A percentile compares a stretch with the other conserved stretches of the same genome.
Conservation (phyloP, 1,140 invertebrate genomes). For the Drosophila virilis region DNA sequence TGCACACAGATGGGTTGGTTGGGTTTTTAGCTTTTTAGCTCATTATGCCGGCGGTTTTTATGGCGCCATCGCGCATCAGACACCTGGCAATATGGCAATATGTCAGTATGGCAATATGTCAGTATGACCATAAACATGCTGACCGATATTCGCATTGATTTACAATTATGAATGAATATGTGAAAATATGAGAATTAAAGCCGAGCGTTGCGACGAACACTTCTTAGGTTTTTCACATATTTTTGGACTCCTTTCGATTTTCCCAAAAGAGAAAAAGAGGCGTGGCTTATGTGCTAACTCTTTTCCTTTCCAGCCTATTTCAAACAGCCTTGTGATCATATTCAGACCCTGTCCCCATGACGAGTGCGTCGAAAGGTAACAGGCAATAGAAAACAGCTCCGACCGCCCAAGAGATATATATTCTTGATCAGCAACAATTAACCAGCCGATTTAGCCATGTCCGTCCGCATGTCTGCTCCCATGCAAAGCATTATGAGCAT, state of each 20-base stretch:
- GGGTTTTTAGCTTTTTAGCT: slow-evolving; percentile 50
- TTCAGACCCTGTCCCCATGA: too few relatives aligned
- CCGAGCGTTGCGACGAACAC: background rate
- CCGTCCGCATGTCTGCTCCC: too few relatives aligned
- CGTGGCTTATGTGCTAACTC: too few relatives aligned
- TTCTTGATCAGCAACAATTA: too few relatives aligned
- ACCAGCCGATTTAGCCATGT: too few relatives aligned
- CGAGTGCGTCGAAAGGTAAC: too few relatives aligned
- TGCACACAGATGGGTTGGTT: slow-evolving; percentile 28
- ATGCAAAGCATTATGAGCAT: too few relatives aligned
- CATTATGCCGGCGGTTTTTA: slow-evolving; percentile 65
- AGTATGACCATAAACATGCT: slow-evolving; percentile 32
- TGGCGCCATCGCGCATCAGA: slow-evolving; percentile 41
- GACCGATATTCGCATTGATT: slow-evolving; percentile 49
- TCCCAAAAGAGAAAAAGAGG: too few relatives aligned
- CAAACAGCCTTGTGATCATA: too few relatives aligned
- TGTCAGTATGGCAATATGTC: background rate
- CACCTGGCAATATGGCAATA: slow-evolving; percentile 29
- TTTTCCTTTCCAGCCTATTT: too few relatives aligned
- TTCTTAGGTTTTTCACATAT: background rate
- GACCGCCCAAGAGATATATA: too few relatives aligned
- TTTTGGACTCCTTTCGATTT: background rate
- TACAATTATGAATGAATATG: slow-evolving; percentile 39
- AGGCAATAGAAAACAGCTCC: too few relatives aligned
- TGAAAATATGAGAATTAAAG: background rate